These are phyloP conservation scores for Dryoscopus gambensis DNA, from an alignment of 2,113 vertebrate genomes.

Conservation along the genomic window DNA sequence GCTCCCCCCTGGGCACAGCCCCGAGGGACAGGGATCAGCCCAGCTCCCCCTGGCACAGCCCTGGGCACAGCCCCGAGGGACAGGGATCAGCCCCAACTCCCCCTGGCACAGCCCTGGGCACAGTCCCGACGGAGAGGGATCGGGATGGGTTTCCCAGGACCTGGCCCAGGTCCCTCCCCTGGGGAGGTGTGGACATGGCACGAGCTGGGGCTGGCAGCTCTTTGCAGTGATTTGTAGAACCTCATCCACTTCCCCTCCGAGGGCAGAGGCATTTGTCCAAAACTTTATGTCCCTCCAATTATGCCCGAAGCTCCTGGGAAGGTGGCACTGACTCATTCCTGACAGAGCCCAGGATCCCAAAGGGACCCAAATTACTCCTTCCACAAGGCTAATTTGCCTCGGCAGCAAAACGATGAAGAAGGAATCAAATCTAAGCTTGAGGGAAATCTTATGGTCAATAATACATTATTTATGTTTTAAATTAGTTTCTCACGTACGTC, in stretches of 20 bases:
- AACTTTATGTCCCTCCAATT: fast-evolving
- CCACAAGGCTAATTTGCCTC: neutral
- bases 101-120: neutral
- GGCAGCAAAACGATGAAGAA: neutral
- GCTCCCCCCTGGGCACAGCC: neutral
- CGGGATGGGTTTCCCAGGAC: too few species aligned
- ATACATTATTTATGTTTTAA: neutral
- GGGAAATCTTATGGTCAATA: neutral
- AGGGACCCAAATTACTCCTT: neutral
- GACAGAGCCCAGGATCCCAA: neutral
- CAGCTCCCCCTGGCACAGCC: neutral
- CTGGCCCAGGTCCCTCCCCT: too few species aligned
- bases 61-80: neutral
- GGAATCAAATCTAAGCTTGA: neutral
- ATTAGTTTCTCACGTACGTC: neutral
- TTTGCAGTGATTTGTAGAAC: fast-evolving
- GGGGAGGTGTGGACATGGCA: fast-evolving
- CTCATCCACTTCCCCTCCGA: fast-evolving
- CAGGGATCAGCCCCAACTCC: neutral
- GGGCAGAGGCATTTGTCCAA: fast-evolving
- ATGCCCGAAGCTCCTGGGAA: fast-evolving
- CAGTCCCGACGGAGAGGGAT: neutral
- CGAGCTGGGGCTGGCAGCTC: neutral
- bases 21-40: neutral
- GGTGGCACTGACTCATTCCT: neutral